Conservation (phyloP, 2,113 vertebrate genomes). For the Genyomyrus donnyi region DNA sequence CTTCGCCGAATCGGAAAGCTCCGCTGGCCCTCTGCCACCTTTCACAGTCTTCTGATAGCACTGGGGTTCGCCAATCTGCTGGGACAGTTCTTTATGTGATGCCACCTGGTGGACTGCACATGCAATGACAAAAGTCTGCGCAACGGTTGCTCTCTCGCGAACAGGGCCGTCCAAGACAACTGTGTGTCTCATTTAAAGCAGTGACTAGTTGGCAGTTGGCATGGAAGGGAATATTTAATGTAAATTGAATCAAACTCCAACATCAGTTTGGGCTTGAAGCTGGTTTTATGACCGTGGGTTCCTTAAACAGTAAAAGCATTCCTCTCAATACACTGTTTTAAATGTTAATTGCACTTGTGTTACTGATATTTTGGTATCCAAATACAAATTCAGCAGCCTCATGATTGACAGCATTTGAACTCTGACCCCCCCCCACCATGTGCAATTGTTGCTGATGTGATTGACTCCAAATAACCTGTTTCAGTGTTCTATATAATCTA, state of each 20-base stretch:
- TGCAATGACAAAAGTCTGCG: neutral
- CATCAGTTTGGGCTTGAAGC: neutral
- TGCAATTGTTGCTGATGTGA: neutral
- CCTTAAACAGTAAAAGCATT: neutral
- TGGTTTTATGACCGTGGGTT: neutral
- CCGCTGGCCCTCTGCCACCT: slow-evolving; percentile 65
- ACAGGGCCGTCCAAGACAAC: neutral
- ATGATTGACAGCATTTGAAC: neutral
- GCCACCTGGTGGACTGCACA: neutral
- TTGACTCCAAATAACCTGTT: neutral
- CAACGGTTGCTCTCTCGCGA: neutral
- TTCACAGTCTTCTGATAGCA: slow-evolving; percentile 76
- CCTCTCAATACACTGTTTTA: neutral
- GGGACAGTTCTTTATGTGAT: slow-evolving; percentile 86
- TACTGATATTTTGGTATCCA: neutral
- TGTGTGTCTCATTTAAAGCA: neutral
- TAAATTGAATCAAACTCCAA: neutral
- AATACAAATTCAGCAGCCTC: neutral
- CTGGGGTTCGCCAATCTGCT: slow-evolving; percentile 80
- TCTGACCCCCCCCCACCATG: neutral
- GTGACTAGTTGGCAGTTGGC: neutral
- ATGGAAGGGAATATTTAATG: neutral
- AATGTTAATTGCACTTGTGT: neutral
- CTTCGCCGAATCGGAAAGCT: slow-evolving; percentile 61
- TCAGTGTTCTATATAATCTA: neutral